These are phyloP conservation scores for Drosophila rhopaloa DNA, from an alignment of 1,140 invertebrate species.

Conservation along the genomic window DNA sequence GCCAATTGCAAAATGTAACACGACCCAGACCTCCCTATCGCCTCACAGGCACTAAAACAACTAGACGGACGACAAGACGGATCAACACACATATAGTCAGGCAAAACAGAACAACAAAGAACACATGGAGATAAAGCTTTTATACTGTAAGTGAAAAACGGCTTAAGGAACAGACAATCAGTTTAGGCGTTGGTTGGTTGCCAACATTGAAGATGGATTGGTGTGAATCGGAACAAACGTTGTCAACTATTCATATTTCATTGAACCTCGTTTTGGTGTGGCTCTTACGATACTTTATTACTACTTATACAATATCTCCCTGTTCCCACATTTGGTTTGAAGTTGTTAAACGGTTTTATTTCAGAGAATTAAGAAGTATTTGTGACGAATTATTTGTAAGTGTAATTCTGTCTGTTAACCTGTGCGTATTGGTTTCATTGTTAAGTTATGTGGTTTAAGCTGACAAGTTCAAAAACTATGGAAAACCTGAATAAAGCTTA, in stretches of 20 bases:
- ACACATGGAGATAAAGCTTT: slow-evolving; percentile 53
- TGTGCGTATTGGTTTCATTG: slow-evolving; percentile 73
- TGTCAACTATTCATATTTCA: slow-evolving; percentile 33
- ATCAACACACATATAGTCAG: slow-evolving; percentile 2
- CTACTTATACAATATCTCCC: slow-evolving; percentile 38
- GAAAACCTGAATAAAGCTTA: slow-evolving; percentile 72
- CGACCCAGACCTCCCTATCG: slow-evolving; percentile 9
- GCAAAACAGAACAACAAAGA: slow-evolving; percentile 20
- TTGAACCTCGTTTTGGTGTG: slow-evolving; percentile 40
- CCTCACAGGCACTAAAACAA: slow-evolving; percentile 10
- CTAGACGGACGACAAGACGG: background rate
- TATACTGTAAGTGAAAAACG: slow-evolving; percentile 66
- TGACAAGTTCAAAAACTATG: slow-evolving; percentile 78
- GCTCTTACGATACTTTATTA: slow-evolving; percentile 36
- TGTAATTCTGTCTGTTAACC: slow-evolving; percentile 69
- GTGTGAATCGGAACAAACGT: slow-evolving; percentile 7
- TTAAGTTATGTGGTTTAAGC: slow-evolving; percentile 81
- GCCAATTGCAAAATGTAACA: slow-evolving; percentile 61
- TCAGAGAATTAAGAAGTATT: slow-evolving; percentile 28
- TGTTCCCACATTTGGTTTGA: slow-evolving; percentile 44
- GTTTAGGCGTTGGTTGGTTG: slow-evolving; percentile 36
- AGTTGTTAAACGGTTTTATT: slow-evolving; percentile 60
- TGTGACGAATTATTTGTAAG: slow-evolving; percentile 46
- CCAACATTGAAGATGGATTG: slow-evolving; percentile 8
- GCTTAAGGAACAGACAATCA: slow-evolving; percentile 69